Evolutionary conservation across 2,797 vertebrate species (phyloP).

Genomic region (Tragelaphus eurycerus): DNA sequence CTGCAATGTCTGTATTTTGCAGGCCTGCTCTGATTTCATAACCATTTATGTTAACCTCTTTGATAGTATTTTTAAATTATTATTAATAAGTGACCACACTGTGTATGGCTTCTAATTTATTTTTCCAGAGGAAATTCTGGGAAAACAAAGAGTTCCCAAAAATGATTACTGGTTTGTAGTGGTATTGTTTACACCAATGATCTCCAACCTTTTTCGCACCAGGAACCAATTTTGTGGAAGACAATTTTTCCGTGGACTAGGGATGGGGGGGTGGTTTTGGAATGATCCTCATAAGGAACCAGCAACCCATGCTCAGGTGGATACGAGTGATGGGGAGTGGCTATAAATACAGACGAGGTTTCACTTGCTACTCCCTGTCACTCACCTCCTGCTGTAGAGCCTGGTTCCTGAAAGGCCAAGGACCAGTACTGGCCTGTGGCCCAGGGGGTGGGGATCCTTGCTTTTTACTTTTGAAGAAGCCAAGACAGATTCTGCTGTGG

Average conservation of each 20-base stretch:
- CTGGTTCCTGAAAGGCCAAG: background rate
- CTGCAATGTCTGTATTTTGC: background rate
- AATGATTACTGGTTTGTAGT: background rate
- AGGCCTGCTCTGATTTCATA: background rate
- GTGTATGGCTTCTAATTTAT: background rate
- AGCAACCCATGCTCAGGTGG: background rate
- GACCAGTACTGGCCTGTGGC: background rate
- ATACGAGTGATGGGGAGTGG: background rate
- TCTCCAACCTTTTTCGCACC: background rate
- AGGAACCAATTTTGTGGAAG: background rate
- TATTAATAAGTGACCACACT: background rate
- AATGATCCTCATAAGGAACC: background rate
- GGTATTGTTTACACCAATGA: background rate
- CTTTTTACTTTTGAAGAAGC: background rate
- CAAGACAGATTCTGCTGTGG: background rate
- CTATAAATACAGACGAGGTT: background rate
- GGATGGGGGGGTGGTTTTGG: background rate
- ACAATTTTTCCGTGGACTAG: background rate
- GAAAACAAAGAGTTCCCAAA: background rate
- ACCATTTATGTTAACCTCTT: background rate
- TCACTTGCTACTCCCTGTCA: background rate
- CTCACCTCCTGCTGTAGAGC: background rate
- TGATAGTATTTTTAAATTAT: background rate
- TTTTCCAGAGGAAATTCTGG: conserved; percentile 31
- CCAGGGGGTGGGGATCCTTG: background rate